Evolutionary conservation across 1,140 invertebrate species (phyloP), one percentile per base, ranked within the genome.

Genomic region (Nautilus pompilius): DNA sequence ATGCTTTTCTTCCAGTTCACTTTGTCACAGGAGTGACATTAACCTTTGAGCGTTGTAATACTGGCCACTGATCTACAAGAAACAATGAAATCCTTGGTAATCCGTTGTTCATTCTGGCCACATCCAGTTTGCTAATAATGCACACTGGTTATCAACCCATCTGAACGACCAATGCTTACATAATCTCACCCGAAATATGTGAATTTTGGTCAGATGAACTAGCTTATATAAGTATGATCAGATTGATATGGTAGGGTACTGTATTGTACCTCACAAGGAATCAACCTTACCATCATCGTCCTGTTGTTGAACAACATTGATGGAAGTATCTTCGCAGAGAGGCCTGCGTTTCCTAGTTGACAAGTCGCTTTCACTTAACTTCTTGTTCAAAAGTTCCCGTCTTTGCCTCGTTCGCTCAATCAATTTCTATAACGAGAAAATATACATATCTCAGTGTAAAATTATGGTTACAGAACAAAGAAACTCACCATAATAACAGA

Each of bases 331-430:
- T 29, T 69, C 70, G 6, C 56, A 46, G 0, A 69, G 58, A 29
- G 69, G 69, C 3, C 63, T 66, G 2, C 66, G 64, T 53, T 78
- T 78, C 22, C 75, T 69, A 10, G 75, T 72, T 1, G 70, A 67
- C 6, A 72, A 68, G 49, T 76, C 74, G 22, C 77, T 75, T 20
- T 73, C 72, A 17, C 72, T 75, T 34, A 80, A 60, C 60, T 79
- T 80, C 45, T 80, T 72, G 45, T 77, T 75, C 28, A 82, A 58
- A 53, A 70, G 65, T 36, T 80, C 81, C 60, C 77, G 56, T 28
- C 81, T 68, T 33, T 78, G 71, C 24, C 78, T 48, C 4, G 81
- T 79, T 34, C 76, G 62, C 56, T 80, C 79, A 29, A 82, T 67
- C 56, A 82, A 54, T 68, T 71, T 71, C 81, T 82, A 54, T n/a